Percentiles rank a stretch among this genome's conserved stretches.
phyloP scores from a whole-genome alignment of 2,797 vertebrate genomes.

The Typhlichthys eigenmanni region DNA sequence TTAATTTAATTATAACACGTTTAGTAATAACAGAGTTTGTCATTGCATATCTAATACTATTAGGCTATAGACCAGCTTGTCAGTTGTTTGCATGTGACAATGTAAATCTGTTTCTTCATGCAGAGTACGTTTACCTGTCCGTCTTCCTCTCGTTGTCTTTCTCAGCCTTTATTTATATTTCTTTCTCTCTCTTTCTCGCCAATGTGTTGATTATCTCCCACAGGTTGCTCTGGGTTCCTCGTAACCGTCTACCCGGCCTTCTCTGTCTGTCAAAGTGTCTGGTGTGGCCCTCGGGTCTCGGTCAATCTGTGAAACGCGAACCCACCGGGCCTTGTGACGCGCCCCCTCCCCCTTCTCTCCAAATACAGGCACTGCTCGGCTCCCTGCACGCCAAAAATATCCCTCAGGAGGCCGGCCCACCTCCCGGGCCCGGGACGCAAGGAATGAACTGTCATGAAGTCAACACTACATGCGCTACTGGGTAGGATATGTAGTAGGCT shows the following conservation, averaged over 20 bases:
- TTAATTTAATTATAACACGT: too few relatives aligned
- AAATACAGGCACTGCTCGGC: conserved; percentile 66
- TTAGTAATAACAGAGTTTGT: too few relatives aligned
- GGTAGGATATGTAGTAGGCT: too few relatives aligned
- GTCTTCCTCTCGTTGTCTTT: conserved; percentile 24
- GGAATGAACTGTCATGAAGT: too few relatives aligned
- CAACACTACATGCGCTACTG: too few relatives aligned
- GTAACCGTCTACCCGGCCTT: conserved; percentile 46
- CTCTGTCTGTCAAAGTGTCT: conserved; percentile 57
- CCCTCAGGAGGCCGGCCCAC: conserved; percentile 35
- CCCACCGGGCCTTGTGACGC: conserved; percentile 40
- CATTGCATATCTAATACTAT: too few relatives aligned
- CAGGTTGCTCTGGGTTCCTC: conserved; percentile 41
- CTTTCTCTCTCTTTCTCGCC: conserved; percentile 24
- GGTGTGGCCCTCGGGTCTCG: not conserved
- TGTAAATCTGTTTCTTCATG: too few relatives aligned
- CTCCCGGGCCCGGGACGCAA: too few relatives aligned
- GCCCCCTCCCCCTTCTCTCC: conserved; percentile 60
- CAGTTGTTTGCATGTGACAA: too few relatives aligned
- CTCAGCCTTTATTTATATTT: conserved; percentile 29
- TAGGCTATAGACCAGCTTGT: too few relatives aligned
- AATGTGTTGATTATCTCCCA: conserved; percentile 42
- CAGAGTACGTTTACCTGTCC: conserved; percentile 3
- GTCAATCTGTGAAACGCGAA: not conserved
- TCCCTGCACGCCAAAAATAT: conserved; percentile 65